Evolutionary conservation across 2,888 invertebrate genomes (phyloP), one percentile per base, ranked within the genome.

Genomic region (Lithophane leautieri): DNA sequence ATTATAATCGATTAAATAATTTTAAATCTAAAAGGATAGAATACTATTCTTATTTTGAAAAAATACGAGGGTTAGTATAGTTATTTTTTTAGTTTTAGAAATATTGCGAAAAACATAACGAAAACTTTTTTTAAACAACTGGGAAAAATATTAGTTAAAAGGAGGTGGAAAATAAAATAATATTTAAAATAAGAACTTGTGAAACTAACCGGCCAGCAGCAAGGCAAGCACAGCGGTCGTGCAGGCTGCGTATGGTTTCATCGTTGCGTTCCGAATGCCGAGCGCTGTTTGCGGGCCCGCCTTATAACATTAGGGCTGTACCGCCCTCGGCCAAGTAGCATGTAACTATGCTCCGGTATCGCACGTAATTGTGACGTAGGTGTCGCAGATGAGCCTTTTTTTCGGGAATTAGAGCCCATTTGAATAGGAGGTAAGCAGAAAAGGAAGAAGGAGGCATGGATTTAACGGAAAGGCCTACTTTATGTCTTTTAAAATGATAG

Each of bases 161-260:
- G 11, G 44, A 47, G 19, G n/a, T 22, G 8, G 12, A 56, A 44
- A 73, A 11, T 60, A 52, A 76, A 73, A 56, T 67, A 79, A 66
- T 66, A 76, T 52, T 81, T 72, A 81, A 83, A 75, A 70, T n/a
- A 66, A 56, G 44, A 80, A 83, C 76, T 73, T 70, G 83, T 84
- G 62, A 77, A 89, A 93, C 93, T 92, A 89, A 96, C 95, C 95
- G 91, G 93, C 92, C 82, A 95, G 91, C 74, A 94, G 88, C 82
- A 95, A 86, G 80, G 92, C 93, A 82, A 95, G 89, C 90, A 92
- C 90, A 84, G 89, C 92, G 88, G 88, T 85, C 85, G 92, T 89
- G 88, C 92, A 90, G 81, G 92, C 91, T 88, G 91, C 92, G 91
- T 89, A 88, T 87, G 91, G 90, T 87, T 88, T 91, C 95, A 95